Evolutionary conservation across 2,797 vertebrate genomes (phyloP), one percentile per base, ranked within the genome.

Genomic region (Petrocephalus sullivani): DNA sequence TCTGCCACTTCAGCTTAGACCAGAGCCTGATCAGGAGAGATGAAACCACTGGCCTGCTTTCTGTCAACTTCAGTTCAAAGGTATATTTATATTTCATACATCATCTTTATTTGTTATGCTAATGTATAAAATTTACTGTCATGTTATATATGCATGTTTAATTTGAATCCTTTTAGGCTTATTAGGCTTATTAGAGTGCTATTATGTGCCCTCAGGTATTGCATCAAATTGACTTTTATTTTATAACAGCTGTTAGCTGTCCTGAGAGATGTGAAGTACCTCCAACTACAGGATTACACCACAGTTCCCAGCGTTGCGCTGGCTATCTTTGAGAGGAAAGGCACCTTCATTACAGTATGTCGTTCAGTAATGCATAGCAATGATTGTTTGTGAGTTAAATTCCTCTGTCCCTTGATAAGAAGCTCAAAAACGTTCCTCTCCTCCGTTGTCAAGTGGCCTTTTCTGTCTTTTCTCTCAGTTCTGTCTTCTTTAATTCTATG

Each of bases 11-110:
- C 89, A 97, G 95, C 93, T 94, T 97, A 91, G 95, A 96, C 87
- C 95, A 96, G 91, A 93, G 95, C 4, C 93, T 98, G 82, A 91
- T 97, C 90, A 95, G 91, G 81, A 89, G 90, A 92, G 94, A 94
- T 91, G 60, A 71, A n/a, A 16, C 92, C 87, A 94, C 95, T 89
- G 93, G 91, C 78, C 91, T 97, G 85, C 93, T 97, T 57, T 95
- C 90, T 81, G 95, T 97, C 89, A 98, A 97, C 92, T 97, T 98
- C 92, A 95, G 95, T 91, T 93, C 94, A 86, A 92, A 97, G 94
- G 95, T 78, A 78, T 46, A 78, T 78, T 78, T 37, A 78, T 78
- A 78, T 78, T 37, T 78, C 16, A 67, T 33, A 10, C 61, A 67
- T 1, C 23, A 33, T 46, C 5, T 78, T 19, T 78, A 75, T 78